Conservation (phyloP, 2,113 vertebrate genomes). For the Rhombomys opimus region DNA sequence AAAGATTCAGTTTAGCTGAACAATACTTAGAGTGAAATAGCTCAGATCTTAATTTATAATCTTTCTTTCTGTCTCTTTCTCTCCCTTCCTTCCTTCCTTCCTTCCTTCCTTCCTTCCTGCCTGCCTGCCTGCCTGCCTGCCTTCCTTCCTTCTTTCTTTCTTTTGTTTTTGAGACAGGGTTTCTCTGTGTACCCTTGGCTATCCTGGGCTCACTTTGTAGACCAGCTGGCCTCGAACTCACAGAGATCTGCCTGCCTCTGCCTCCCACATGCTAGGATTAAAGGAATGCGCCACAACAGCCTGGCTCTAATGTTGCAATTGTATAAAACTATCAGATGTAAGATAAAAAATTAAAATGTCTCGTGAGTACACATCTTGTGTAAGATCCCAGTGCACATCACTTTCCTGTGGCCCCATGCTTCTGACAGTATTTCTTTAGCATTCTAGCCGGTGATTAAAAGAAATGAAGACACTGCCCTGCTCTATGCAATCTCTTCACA, state of each 20-base stretch:
- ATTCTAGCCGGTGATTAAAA: constrained; percentile 34
- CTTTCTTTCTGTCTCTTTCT: background rate
- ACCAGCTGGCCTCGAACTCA: no score
- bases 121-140: no score
- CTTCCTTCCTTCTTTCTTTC: no score
- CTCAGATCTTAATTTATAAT: constrained; percentile 41
- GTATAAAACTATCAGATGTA: constrained; percentile 68
- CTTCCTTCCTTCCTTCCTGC: no score
- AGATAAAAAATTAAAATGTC: constrained; percentile 74
- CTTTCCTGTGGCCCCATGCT: constrained; percentile 44
- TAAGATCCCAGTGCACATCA: background rate
- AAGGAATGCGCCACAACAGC: no score
- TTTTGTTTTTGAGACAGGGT: no score
- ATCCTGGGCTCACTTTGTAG: no score
- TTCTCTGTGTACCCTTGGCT: no score
- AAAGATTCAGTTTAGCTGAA: constrained; percentile 46
- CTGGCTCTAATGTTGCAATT: constrained; percentile 52
- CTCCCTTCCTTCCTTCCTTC: no score
- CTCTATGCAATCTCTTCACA: constrained; percentile 63
- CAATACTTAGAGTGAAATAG: constrained; percentile 46
- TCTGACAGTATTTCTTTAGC: constrained; percentile 62
- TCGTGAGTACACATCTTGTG: constrained; percentile 43
- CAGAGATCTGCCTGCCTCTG: no score
- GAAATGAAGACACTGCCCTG: constrained; percentile 70
- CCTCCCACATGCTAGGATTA: no score